Conservation (phyloP, 2,113 vertebrate genomes). For the Panthera uncia region DNA sequence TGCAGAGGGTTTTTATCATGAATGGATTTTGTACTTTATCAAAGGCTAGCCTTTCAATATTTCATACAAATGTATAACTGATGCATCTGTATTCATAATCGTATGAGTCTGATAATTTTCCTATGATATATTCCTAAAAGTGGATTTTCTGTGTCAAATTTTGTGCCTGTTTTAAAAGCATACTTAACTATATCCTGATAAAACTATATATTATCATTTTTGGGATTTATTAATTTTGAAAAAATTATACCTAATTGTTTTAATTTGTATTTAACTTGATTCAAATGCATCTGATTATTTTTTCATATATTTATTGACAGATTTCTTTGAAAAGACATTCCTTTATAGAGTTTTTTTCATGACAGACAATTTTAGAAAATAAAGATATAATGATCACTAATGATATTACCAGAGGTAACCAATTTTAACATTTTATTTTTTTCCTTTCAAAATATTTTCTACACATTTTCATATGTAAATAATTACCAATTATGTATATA, state of each 20-base stretch:
- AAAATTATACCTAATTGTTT: neutral
- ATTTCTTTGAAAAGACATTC: slow-evolving; percentile 3
- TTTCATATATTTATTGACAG: neutral
- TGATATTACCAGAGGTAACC: neutral
- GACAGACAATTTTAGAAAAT: neutral
- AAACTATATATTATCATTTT: neutral
- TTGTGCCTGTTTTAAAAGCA: neutral
- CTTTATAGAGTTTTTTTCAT: neutral
- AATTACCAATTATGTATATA: neutral
- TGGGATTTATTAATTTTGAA: neutral
- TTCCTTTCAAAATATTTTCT: neutral
- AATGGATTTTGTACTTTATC: neutral
- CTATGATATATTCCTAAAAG: neutral
- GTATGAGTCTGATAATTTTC: neutral
- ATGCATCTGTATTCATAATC: neutral
- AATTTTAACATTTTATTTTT: neutral
- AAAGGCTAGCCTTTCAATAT: neutral
- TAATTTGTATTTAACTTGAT: neutral
- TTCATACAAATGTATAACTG: neutral
- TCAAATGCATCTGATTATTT: neutral
- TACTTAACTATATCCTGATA: neutral
- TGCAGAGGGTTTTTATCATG: neutral
- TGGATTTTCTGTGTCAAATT: neutral
- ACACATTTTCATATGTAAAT: neutral
- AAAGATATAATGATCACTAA: neutral